Percentiles rank a stretch among this genome's conserved stretches.
These are phyloP conservation scores for Julus scanicus DNA, from an alignment of 2,888 invertebrate species.

Conservation along the genomic window DNA sequence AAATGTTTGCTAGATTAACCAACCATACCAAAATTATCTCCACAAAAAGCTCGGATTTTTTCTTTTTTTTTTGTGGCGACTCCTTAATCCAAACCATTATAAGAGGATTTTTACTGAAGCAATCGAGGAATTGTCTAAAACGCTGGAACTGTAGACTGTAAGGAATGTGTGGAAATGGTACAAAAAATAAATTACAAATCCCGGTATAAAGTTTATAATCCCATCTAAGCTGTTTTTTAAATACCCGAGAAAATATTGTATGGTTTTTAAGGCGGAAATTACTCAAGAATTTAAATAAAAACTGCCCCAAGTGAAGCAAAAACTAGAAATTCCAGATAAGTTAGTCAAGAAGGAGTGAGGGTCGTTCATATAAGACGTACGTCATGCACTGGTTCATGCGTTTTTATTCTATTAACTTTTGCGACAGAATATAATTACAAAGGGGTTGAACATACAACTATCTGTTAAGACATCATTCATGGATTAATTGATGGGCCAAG, in stretches of 20 bases:
- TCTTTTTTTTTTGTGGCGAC: neutral
- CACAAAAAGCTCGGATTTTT: neutral
- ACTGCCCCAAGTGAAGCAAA: too few relatives aligned
- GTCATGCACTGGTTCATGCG: neutral
- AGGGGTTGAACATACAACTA: neutral
- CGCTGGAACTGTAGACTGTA: neutral
- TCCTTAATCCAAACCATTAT: neutral
- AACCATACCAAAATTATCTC: slow-evolving; percentile 7
- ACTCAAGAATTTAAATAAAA: neutral
- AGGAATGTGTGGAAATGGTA: neutral
- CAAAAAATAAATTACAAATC: neutral
- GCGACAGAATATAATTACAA: neutral
- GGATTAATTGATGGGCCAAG: too few relatives aligned
- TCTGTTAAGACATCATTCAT: too few relatives aligned
- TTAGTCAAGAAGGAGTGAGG: too few relatives aligned
- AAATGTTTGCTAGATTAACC: slow-evolving; percentile 39
- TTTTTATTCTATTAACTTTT: neutral
- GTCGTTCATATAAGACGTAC: neutral
- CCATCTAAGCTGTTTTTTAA: neutral
- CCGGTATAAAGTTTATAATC: neutral
- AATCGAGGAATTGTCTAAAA: neutral
- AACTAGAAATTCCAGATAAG: too few relatives aligned
- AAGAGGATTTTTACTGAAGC: neutral
- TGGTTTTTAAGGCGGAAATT: slow-evolving; percentile 2
- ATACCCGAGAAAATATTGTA: too few relatives aligned